phyloP scores from a whole-genome alignment of 92 coral and sea anemone genomes.

The Parazoanthus darwini region DNA sequence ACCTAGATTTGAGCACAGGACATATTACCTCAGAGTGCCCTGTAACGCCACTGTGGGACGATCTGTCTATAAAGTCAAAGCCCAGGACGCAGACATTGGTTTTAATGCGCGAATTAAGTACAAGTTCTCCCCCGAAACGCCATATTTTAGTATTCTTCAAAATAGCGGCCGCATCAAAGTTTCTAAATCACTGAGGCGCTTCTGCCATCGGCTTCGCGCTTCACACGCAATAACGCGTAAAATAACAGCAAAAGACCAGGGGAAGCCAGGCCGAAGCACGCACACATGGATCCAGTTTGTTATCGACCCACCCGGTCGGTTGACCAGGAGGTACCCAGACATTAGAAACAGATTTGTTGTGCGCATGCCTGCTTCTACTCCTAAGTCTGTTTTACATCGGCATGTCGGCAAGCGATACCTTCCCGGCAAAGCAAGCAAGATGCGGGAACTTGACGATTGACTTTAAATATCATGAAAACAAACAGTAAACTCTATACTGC shows the following conservation, averaged over 20 bases:
- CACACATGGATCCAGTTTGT: constrained; percentile 70
- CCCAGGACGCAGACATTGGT: constrained; percentile 63
- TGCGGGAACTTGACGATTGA: constrained; percentile 13
- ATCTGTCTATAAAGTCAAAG: constrained; percentile 69
- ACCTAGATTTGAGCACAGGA: constrained; percentile 66
- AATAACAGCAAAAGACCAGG: constrained; percentile 77
- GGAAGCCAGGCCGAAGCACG: constrained; percentile 54
- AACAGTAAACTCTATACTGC: constrained; percentile 2
- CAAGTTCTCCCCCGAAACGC: constrained; percentile 69
- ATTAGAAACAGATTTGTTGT: constrained; percentile 19
- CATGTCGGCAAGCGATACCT: background rate
- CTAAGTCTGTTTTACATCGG: constrained; percentile 9
- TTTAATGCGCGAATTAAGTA: constrained; percentile 67
- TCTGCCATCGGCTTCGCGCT: constrained; percentile 65
- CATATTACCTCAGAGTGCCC: constrained; percentile 75
- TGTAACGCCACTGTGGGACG: constrained; percentile 82
- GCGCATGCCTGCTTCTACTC: background rate
- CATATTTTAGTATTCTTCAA: constrained; percentile 77
- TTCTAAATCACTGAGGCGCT: constrained; percentile 59
- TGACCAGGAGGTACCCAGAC: constrained; percentile 58
- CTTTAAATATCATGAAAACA: constrained; percentile 22
- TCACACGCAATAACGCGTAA: constrained; percentile 44
- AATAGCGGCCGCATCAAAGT: constrained; percentile 84
- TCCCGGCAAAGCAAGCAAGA: background rate
- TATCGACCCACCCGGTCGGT: constrained; percentile 71